Conservation (phyloP, 2,888 invertebrate genomes). For the Drosophila tripunctata region DNA sequence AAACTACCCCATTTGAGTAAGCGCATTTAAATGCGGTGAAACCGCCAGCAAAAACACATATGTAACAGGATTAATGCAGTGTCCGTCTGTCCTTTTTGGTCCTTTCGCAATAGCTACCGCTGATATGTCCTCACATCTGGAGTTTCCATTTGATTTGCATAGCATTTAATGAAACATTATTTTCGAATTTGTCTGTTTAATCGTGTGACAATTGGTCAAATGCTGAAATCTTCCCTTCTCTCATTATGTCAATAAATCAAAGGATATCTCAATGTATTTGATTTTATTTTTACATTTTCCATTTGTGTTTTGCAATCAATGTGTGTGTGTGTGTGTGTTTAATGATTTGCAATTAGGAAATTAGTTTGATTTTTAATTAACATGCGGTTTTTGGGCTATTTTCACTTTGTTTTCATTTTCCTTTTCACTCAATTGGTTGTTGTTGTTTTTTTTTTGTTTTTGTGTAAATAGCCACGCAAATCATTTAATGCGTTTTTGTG, state of each 20-base stretch:
- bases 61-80: constrained; percentile 76
- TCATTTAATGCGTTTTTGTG: constrained; percentile 77
- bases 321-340: constrained; percentile 57
- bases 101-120: neutral
- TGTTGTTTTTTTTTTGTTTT: constrained; percentile 55
- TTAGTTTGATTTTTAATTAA: constrained; percentile 81
- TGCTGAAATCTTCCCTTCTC: constrained; percentile 26
- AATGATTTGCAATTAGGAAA: constrained; percentile 80
- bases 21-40: neutral
- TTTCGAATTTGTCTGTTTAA: constrained; percentile 80
- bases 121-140: constrained; percentile 55
- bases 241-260: constrained; percentile 68
- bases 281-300: constrained; percentile 33
- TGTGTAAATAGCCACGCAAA: constrained; percentile 59
- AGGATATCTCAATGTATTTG: constrained; percentile 32
- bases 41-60: constrained; percentile 15
- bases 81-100: constrained; percentile 37
- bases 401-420: constrained; percentile 41
- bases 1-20: neutral
- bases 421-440: constrained; percentile 16
- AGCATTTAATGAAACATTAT: constrained; percentile 80
- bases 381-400: constrained; percentile 67
- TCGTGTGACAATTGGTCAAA: constrained; percentile 80
- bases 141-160: constrained; percentile 78
- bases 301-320: constrained; percentile 11